Evolutionary conservation across 1,140 invertebrate species (phyloP), one percentile per base, ranked within the genome.

Genomic region (Heliothis subflexa): DNA sequence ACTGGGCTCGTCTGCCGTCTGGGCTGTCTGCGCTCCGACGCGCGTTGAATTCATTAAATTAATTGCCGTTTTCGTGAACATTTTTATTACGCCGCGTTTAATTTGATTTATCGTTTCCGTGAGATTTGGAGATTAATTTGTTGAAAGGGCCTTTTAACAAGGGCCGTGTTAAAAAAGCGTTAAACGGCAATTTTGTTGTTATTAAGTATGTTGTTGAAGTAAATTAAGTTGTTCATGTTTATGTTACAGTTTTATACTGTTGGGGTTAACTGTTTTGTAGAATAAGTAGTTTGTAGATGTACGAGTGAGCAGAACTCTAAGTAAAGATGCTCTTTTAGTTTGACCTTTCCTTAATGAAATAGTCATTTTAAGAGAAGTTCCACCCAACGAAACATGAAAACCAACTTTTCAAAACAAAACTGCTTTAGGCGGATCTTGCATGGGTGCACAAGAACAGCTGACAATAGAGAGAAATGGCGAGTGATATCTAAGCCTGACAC

Each of bases 1-100:
- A 59, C n/a, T 64, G 54, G 64, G 25, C 54, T 59, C 57, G 57
- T 62, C 73, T 47, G 59, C 40, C 75, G 78, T 71, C 79, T 66
- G 73, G 80, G 79, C 66, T 80, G 88, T 83, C 86, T 84, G 81
- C 21, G 25, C 33, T 40, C 50, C 77, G 70, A 86, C 85, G 85
- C 82, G 85, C 54, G 16, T 3, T 52, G 86, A 86, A 89, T 87
- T 80, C 74, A 81, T 85, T 85, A 86, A 82, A 82, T 83, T 83
- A 79, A 81, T 81, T 79, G 79, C 49, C 55, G 62, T 77, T 77
- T 77, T 77, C 74, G 33, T 54, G 62, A 68, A 77, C 74, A 77
- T 77, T 77, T 77, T 77, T 77, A 77, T 77, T 77, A 68, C 21
- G 50, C 0, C 62, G 62, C 61, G 61, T 68, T 75, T 77, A 66